Evolutionary conservation across 2,888 invertebrate species (phyloP), one percentile per base, ranked within the genome.

Genomic region (Trichogramma evanescens): DNA sequence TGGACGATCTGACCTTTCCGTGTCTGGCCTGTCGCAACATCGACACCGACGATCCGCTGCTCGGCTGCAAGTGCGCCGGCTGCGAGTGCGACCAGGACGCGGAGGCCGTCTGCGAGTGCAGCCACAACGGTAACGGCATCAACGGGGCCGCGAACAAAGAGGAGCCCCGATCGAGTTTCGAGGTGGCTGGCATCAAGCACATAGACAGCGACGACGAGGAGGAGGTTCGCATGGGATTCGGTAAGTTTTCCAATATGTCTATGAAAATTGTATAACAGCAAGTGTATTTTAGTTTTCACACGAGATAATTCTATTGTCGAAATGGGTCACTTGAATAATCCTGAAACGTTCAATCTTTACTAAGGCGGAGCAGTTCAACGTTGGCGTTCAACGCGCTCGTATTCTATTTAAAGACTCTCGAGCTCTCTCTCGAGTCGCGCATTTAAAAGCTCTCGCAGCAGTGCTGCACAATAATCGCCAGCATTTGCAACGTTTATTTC

Each of bases 121-220:
- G 9, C 26, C 4, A n/a, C 9, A 38, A 26, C 26, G 26, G 26
- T 26, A 26, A 26, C 26, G 26, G 13, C 13, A 48, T n/a, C 39
- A 8, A n/a, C 42, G 48, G 50, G 2, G 44, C 49, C 10, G 39
- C 40, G 6, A 75, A 77, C 54, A 72, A 70, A 62, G 67, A 67
- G 50, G 71, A 75, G 55, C 67, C 63, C 6, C 59, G 71, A 80
- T 84, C 65, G 56, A 83, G 84, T 76, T 86, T 86, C 74, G 86
- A 86, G 74, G 79, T 86, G 69, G 86, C 84, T 56, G 84, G 84
- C 42, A 86, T 87, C 77, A 87, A 87, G 63, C 87, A 87, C 75
- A 87, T 87, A 69, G 87, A 88, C 77, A 87, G 87, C 74, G 87
- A 87, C 70, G 87, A 87, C 69, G 87, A 87, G 73, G 83, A 83